A percentile compares a stretch with the other conserved stretches of the same genome.
phyloP scores from a whole-genome alignment of 2,113 vertebrate genomes.

The Prionailurus bengalensis region DNA sequence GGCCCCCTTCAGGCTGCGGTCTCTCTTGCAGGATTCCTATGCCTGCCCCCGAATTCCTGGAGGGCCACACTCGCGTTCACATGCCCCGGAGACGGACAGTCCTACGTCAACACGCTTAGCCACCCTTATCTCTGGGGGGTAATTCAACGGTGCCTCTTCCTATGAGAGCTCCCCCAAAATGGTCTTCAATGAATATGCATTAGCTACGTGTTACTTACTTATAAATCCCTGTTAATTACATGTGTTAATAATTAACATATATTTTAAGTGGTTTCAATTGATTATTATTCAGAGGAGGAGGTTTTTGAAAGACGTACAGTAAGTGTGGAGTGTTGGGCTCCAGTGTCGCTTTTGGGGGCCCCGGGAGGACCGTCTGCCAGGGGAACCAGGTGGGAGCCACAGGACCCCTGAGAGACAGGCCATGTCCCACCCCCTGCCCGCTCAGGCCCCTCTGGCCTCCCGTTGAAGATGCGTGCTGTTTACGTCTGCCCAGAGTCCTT shows the following conservation, averaged over 20 bases:
- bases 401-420: not conserved
- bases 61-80: not conserved
- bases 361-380: not conserved
- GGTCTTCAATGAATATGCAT: not conserved
- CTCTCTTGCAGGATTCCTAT: not conserved
- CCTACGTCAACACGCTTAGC: not conserved
- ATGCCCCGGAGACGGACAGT: not conserved
- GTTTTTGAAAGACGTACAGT: not conserved
- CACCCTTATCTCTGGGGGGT: not conserved
- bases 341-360: too few relatives aligned
- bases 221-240: not conserved
- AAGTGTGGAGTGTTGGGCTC: not conserved
- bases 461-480: not conserved
- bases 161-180: not conserved
- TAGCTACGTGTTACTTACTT: not conserved
- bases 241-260: not conserved
- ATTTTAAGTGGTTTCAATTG: not conserved
- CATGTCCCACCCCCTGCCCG: too few relatives aligned
- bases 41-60: not conserved
- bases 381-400: not conserved
- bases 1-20: accelerated
- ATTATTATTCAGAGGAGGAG: not conserved
- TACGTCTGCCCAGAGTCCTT: not conserved
- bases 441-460: accelerated
- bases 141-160: not conserved